Evolutionary conservation across 2,888 invertebrate species (phyloP).

Genomic region (Ormyrus pomaceus): DNA sequence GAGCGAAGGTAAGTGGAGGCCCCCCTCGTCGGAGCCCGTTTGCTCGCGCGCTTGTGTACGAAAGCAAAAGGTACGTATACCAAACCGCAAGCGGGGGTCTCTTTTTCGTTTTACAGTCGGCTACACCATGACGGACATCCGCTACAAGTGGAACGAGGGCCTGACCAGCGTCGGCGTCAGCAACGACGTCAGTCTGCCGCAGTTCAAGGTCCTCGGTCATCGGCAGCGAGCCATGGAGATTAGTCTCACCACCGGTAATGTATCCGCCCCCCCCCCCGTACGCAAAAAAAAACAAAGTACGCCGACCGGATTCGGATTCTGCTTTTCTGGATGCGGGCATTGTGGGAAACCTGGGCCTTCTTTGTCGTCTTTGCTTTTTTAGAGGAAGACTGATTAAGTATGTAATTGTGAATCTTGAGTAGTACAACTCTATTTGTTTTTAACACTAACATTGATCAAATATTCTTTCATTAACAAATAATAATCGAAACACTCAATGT

Average conservation of each 20-base stretch:
- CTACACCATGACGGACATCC: constrained; percentile 98
- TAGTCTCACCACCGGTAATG: constrained; percentile 96
- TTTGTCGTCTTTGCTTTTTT: no score
- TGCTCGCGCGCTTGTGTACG: constrained; percentile 9
- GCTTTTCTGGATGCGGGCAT: no score
- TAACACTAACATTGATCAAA: no score
- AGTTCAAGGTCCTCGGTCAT: constrained; percentile 98
- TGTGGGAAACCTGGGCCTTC: no score
- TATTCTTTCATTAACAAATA: no score
- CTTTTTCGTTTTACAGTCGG: constrained; percentile 86
- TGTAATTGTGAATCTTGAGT: no score
- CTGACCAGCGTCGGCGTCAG: constrained; percentile 96
- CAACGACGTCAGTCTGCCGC: constrained; percentile 96
- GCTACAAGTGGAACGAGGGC: constrained; percentile 98
- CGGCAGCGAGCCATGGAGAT: constrained; percentile 97
- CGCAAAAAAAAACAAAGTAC: neutral
- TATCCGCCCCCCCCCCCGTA: constrained; percentile 61
- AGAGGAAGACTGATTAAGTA: no score
- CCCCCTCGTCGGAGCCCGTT: constrained; percentile 61
- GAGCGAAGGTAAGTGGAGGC: constrained; percentile 66
- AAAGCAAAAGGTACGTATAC: constrained; percentile 68
- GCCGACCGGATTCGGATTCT: no score
- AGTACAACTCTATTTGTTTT: no score
- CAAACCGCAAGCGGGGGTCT: constrained; percentile 73
- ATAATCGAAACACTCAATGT: no score